A percentile compares a stretch with the other conserved stretches of the same genome.
Evolutionary conservation across 2,113 vertebrate genomes (phyloP).

Genomic region (Pteruthius melanotis): DNA sequence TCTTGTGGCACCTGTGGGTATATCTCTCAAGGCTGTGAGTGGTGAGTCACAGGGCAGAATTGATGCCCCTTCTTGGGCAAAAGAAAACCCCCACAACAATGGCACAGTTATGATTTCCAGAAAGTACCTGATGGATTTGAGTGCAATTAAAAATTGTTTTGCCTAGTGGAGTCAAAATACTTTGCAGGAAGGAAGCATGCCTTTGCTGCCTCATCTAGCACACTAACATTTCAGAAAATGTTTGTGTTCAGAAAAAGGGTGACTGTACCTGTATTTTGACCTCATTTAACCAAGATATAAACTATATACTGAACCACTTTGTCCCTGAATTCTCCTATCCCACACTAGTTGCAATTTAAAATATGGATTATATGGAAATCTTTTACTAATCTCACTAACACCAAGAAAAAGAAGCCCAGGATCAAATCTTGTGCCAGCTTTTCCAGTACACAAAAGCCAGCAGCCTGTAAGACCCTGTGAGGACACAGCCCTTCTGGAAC

Average conservation of each 20-base stretch:
- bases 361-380: background rate
- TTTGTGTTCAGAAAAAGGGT: background rate
- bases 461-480: background rate
- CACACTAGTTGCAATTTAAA: accelerated
- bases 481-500: background rate
- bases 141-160: background rate
- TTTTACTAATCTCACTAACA: background rate
- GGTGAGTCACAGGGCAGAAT: background rate
- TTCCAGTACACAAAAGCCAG: background rate
- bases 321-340: background rate
- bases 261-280: background rate
- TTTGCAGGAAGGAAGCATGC: background rate
- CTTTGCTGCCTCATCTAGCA: background rate
- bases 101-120: background rate
- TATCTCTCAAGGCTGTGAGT: background rate
- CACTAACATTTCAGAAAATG: background rate
- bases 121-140: background rate
- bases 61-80: background rate
- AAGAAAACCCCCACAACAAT: background rate
- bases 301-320: background rate
- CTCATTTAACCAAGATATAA: background rate
- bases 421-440: background rate
- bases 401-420: background rate
- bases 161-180: background rate
- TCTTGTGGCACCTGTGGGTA: accelerated